Base-by-base conservation (phyloP, 2,113 vertebrate genomes). In the Hystrix brachyura region DNA sequence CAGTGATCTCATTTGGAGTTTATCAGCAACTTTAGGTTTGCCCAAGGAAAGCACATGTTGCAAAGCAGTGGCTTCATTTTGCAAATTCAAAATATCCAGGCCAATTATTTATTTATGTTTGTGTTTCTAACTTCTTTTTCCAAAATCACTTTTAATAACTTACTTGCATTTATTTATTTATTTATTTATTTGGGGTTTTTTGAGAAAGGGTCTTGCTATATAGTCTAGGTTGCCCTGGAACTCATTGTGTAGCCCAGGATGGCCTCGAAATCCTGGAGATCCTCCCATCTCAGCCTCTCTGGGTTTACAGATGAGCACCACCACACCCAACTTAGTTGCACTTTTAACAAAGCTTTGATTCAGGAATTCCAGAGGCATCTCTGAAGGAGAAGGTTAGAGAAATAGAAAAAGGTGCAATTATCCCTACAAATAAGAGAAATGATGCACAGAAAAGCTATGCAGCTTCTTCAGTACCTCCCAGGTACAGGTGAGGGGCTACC, bases 31-130 rank as follows among this genome's bases (percentile, higher is more conserved):
- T 72, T 74, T 46, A 83, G 1, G 90, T 90, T 80, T 92, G 27
- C 76, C 59, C 55, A 34, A 85, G 57, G 88, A 79, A 67, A 29
- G 12, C 51, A 65, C 38, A 4, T 17, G 80, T 34, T 51, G 43
- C 9, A 83, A 86, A 95, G 79, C 27, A 34, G 48, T 12, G 34
- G 17, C 46, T 74, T 92, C 55, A 62, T 93, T 94, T 94, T 62
- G 34, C 17, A 93, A 97, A 89, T 91, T 96, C 67, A 90, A 87
- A 97, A 81, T 84, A 93, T 21, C n/a, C 32, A 64, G 51, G 32
- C 57, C 69, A 60, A 34, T 53, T 57, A 32, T 51, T 94, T 43
- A 29, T 74, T 94, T 43, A 1, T 69, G 32, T 76, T 91, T 79
- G 21, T 38, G 48, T 67, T 91, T 82, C 32, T 74, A 90, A 90